Base-by-base conservation (phyloP, 37 sponge, comb jelly and placozoan species). In the Crambe crambe region DNA sequence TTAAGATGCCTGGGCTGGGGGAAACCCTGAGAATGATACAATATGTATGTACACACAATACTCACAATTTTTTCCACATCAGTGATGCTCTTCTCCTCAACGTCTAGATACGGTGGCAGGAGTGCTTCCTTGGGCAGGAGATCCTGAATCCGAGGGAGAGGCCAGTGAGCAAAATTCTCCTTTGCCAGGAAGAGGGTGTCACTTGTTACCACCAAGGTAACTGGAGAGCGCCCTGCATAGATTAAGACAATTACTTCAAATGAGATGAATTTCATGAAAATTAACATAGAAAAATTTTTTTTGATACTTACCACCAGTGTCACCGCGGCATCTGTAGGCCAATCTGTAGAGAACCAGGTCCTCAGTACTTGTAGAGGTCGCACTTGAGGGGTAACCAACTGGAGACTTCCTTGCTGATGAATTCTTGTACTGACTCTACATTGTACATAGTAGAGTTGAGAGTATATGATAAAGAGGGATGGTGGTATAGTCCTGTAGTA, bases 151-250 rank as follows among this genome's bases (percentile, higher is more conserved):
- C 62, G 56, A 40, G 82, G 82, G 21, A 81, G 56, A 10, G 81
- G 88, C 87, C 87, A 87, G 20, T 87, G 87, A 41, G 62, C 54
- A 58, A 75, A 83, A 58, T 87, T 87, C 72, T 87, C 81, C 25
- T 68, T 72, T 0, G 71, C 87, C 38, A 87, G 34, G 77, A 43
- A 87, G 30, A 87, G 36, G 39, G 42, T 32, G 15, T 40, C 17
- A 4, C 63, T 59, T 15, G 82, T 75, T 2, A 87, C 56, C 0
- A 80, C 77, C 54, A 87, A 27, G 30, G 87, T 81, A 0, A 87
- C 77, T 2, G 85, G 72, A 27, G 47, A 44, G 5, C 40, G 56
- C 34, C 70, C 85, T 77, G 84, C 6, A 61, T 4, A 31, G 15
- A 51, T 15, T 18, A 15, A n/a, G n/a, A n/a, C n/a, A n/a, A n/a